These are phyloP conservation scores for Scelioninae gen. 2 DNA, from an alignment of 2,888 invertebrate genomes.

Conservation along the genomic window DNA sequence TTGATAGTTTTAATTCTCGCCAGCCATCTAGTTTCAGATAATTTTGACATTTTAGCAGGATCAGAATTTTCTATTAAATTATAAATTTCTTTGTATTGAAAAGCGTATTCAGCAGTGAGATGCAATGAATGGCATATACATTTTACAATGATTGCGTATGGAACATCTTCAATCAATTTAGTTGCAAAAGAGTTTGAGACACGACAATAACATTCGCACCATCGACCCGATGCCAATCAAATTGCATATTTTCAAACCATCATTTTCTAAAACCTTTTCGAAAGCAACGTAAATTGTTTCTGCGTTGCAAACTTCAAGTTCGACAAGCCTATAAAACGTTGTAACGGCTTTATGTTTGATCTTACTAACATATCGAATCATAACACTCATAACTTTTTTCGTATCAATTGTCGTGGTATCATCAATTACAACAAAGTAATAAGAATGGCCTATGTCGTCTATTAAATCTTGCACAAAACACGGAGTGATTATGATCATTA, in stretches of 20 bases:
- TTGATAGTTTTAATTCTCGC: conserved; percentile 38
- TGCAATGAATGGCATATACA: conserved; percentile 58
- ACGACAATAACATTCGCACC: conserved; percentile 62
- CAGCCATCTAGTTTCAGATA: conserved; percentile 46
- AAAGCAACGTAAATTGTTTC: conserved; percentile 44
- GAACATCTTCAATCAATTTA: conserved; percentile 18
- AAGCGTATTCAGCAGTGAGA: too few relatives aligned
- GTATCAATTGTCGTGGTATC: too few relatives aligned
- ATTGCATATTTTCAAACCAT: conserved; percentile 58
- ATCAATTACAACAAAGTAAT: too few relatives aligned
- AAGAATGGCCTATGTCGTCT: too few relatives aligned
- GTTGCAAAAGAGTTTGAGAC: conserved; percentile 56
- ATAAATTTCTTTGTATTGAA: conserved; percentile 58
- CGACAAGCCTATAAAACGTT: conserved; percentile 60
- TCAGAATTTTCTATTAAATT: conserved; percentile 10
- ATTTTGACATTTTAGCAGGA: conserved; percentile 41
- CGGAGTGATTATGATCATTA: too few relatives aligned
- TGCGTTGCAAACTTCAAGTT: conserved; percentile 57
- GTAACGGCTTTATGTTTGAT: conserved; percentile 52
- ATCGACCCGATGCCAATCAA: conserved; percentile 59
- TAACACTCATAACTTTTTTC: conserved; percentile 56
- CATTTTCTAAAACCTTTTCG: conserved; percentile 50
- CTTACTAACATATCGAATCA: conserved; percentile 59
- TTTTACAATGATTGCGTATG: conserved; percentile 43
- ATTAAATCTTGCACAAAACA: too few relatives aligned